These are phyloP conservation scores for Hypocryptadius cinnamomeus DNA, from an alignment of 2,113 vertebrate genomes.

Conservation along the genomic window DNA sequence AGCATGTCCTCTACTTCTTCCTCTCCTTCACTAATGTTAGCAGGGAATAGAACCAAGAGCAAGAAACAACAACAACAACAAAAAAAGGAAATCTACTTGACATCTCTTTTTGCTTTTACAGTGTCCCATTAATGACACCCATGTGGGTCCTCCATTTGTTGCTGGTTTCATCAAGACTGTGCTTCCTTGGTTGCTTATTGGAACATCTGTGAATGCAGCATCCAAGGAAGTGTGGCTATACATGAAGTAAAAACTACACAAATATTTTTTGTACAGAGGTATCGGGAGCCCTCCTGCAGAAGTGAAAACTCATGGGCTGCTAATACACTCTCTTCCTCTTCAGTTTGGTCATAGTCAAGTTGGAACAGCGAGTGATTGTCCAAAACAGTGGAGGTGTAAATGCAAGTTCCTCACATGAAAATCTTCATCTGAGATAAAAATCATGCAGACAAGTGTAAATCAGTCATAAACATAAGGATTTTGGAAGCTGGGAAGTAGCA, in stretches of 20 bases:
- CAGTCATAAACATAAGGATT: background rate
- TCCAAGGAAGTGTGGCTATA: background rate
- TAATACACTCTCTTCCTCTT: background rate
- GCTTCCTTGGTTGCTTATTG: background rate
- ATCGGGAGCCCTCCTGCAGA: background rate
- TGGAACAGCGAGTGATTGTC: background rate
- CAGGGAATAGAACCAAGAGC: background rate
- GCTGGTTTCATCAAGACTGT: background rate
- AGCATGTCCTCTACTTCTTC: background rate
- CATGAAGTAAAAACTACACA: background rate
- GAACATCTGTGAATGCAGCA: background rate
- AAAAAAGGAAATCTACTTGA: background rate
- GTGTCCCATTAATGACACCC: background rate
- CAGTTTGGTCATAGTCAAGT: background rate
- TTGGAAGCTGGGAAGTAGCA: background rate
- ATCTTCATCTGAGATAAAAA: background rate
- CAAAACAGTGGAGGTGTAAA: background rate
- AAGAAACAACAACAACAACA: background rate
- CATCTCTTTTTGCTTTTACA: background rate
- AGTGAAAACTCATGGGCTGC: background rate
- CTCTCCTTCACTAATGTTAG: background rate
- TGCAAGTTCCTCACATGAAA: background rate
- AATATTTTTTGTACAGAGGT: background rate
- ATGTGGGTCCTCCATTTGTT: background rate
- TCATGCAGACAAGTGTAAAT: background rate